Percentiles rank a stretch among this genome's conserved stretches.
phyloP scores from a whole-genome alignment of 2,888 invertebrate species.

The Lissocephala sabroskyi region DNA sequence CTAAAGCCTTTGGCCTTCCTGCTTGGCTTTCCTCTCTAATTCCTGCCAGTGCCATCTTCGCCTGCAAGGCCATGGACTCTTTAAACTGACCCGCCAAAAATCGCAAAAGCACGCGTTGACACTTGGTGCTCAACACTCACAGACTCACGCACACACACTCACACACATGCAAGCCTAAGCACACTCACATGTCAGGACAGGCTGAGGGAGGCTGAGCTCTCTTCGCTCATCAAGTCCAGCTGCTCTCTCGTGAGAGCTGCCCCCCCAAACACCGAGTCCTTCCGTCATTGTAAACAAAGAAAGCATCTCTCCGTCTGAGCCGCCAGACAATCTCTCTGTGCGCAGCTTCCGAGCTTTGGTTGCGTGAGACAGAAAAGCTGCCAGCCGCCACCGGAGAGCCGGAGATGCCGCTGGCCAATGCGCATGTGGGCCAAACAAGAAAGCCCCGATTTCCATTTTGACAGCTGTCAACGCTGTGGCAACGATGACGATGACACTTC shows the following conservation, averaged over 20 bases:
- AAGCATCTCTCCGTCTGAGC: slow-evolving; percentile 13
- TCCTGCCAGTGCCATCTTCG: too few relatives aligned
- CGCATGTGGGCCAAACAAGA: slow-evolving; percentile 42
- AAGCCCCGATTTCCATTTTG: slow-evolving; percentile 39
- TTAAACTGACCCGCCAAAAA: slow-evolving; percentile 26
- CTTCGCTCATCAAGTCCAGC: slow-evolving; percentile 27
- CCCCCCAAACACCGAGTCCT: too few relatives aligned
- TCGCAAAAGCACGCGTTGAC: slow-evolving; percentile 61
- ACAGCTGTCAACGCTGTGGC: slow-evolving; percentile 58
- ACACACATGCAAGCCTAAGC: slow-evolving; percentile 3
- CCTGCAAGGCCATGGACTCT: too few relatives aligned
- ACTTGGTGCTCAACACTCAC: slow-evolving; percentile 56
- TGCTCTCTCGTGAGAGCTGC: too few relatives aligned
- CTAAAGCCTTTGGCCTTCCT: too few relatives aligned
- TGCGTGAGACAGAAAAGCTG: slow-evolving; percentile 29
- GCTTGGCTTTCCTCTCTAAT: too few relatives aligned
- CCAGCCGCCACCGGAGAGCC: slow-evolving; percentile 33
- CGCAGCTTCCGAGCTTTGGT: slow-evolving; percentile 39
- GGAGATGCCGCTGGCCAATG: slow-evolving; percentile 48
- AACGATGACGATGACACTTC: slow-evolving; percentile 48
- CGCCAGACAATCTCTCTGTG: slow-evolving; percentile 36
- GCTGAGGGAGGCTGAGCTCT: slow-evolving; percentile 23
- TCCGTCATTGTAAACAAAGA: slow-evolving; percentile 59
- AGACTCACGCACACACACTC: slow-evolving; percentile 19
- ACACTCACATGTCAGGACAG: slow-evolving; percentile 15